Conservation (phyloP, 2,113 vertebrate genomes). For the Solea senegalensis region DNA sequence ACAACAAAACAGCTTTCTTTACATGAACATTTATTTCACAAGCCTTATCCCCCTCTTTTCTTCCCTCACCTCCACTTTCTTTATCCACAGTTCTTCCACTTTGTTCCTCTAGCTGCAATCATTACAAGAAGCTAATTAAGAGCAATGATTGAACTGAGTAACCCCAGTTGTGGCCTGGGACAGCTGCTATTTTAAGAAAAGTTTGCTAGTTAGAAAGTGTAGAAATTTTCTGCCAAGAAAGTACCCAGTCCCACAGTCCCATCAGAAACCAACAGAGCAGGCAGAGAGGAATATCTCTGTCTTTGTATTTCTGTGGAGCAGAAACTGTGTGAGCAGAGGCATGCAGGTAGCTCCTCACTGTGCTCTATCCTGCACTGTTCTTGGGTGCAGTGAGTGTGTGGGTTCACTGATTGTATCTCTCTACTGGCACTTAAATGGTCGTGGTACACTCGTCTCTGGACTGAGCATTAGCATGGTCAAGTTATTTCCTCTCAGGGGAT, state of each 20-base stretch:
- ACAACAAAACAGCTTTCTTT: background rate
- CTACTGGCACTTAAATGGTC: slow-evolving; percentile 79
- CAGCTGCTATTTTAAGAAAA: slow-evolving; percentile 51
- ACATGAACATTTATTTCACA: background rate
- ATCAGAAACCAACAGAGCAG: slow-evolving; percentile 11
- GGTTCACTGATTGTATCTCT: slow-evolving; percentile 85
- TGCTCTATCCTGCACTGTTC: slow-evolving; percentile 43
- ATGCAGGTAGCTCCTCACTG: slow-evolving; percentile 60
- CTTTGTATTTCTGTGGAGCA: slow-evolving; percentile 64
- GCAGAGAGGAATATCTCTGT: slow-evolving; percentile 21
- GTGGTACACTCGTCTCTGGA: slow-evolving; percentile 76
- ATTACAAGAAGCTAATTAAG: slow-evolving; percentile 72
- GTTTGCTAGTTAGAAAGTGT: slow-evolving; percentile 16
- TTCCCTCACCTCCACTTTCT: slow-evolving; percentile 11
- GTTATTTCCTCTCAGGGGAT: slow-evolving; percentile 85
- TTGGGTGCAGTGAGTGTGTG: slow-evolving; percentile 71
- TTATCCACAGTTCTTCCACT: background rate
- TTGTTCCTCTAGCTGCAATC: slow-evolving; percentile 58
- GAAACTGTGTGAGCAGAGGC: slow-evolving; percentile 44
- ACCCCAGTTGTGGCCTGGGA: slow-evolving; percentile 46
- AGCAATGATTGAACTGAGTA: slow-evolving; percentile 69
- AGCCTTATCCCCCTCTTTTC: background rate
- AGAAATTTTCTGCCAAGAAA: slow-evolving; percentile 25
- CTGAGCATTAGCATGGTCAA: slow-evolving; percentile 78
- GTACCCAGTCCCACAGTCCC: slow-evolving; percentile 6